A percentile compares a stretch with the other conserved stretches of the same genome.
phyloP scores from a whole-genome alignment of 1,140 invertebrate species.

The Anastatus disparis region DNA sequence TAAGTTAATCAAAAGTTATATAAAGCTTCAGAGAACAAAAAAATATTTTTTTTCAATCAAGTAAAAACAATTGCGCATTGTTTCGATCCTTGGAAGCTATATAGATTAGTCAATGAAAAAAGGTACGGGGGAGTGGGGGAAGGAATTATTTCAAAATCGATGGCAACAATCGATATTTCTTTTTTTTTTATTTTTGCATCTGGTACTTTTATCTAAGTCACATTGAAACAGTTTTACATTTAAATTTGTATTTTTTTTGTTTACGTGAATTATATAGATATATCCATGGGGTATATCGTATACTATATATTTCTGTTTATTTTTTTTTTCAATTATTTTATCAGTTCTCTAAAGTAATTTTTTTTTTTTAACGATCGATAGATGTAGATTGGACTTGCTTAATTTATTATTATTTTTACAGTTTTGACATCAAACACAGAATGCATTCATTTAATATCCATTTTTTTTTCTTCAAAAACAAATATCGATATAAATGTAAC shows the following conservation, averaged over 20 bases:
- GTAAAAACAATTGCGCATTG: not conserved
- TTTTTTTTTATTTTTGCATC: too few relatives aligned
- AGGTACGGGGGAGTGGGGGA: too few relatives aligned
- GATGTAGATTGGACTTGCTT: constrained; percentile 8
- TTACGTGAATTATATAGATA: constrained; percentile 11
- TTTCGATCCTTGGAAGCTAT: constrained; percentile 5
- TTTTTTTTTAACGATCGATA: not conserved
- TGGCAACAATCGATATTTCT: constrained; percentile 7
- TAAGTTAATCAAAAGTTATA: constrained; percentile 1
- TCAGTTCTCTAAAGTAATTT: constrained; percentile 16
- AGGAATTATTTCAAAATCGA: constrained; percentile 38
- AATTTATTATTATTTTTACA: constrained; percentile 3
- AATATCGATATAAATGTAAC: not conserved
- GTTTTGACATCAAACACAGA: constrained; percentile 26
- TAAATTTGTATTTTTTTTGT: constrained; percentile 20
- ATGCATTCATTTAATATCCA: not conserved
- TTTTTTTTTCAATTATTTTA: not conserved
- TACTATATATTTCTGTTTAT: not conserved
- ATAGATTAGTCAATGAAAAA: too few relatives aligned
- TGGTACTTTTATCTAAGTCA: constrained; percentile 12
- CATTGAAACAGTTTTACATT: constrained; percentile 34
- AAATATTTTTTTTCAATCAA: too few relatives aligned
- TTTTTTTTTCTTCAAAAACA: not conserved
- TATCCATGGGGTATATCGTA: constrained; percentile 19
- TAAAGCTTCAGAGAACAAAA: too few relatives aligned